Base-by-base conservation (phyloP, 64 coral and sea anemone genomes). In the Astreopora myriophthalma region DNA sequence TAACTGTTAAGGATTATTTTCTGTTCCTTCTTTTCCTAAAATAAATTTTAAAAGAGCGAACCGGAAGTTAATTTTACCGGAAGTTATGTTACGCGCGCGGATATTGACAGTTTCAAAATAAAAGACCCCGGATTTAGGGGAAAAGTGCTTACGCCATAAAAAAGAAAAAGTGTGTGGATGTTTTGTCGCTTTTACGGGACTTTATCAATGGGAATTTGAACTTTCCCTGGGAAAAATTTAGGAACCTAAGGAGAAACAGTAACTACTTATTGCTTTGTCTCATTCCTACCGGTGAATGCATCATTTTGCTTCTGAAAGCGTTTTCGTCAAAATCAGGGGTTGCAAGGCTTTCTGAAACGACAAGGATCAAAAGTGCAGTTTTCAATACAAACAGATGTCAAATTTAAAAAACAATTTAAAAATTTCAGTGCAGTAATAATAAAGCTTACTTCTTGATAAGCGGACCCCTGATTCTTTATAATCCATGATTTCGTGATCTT, bases 401-500 rank as follows among this genome's bases (percentile, higher is more conserved):
- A 11, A 5, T 6, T 46, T 55, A 16, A 16, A 55, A 19, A 55
- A 55, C 0, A 55, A 55, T 19, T 55, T 3, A 55, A 55, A 55
- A 55, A 8, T 19, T 55, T 55, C 5, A 24, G 2, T 26, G 61
- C 24, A n/a, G n/a, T 64, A 64, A 0, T 8, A 26, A 24, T 25
- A 5, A 38, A 31, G 34, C 73, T 8, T 85, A 96, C 94, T 96
- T 74, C 85, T 80, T 67, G 95, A 93, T 49, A 96, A 71, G 17
- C 85, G 84, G 32, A 70, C 86, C 80, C 86, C 95, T 33, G 95
- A 93, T 17, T 90, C 95, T 37, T 93, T 96, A 58, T 96, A 96
- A 39, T 96, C 95, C 63, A 40, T 65, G 28, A 96, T 93, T 67
- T 96, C 91, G 27, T 79, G 48, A 58, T 96, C 95, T 93, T 96